Evolutionary conservation across 1,140 invertebrate genomes (phyloP).

Genomic region (Hyles vespertilio): DNA sequence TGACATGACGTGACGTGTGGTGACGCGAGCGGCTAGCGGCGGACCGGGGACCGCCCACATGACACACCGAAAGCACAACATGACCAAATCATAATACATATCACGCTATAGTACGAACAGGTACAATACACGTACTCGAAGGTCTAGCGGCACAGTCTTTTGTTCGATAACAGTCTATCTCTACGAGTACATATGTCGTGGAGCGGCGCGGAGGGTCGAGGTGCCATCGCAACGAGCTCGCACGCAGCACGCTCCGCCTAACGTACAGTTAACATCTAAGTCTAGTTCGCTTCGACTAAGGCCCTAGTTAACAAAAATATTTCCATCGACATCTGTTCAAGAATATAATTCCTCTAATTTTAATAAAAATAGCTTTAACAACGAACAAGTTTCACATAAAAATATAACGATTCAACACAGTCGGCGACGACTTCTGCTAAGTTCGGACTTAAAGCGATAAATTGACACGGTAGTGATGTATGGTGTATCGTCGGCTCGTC

Average conservation of each 20-base stretch:
- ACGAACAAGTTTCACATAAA: slow-evolving; percentile 64
- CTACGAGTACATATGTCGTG: slow-evolving; percentile 20
- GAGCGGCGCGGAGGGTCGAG: slow-evolving; percentile 21
- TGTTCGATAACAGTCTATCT: slow-evolving; percentile 55
- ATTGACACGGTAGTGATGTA: slow-evolving; percentile 59
- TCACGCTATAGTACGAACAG: slow-evolving; percentile 26
- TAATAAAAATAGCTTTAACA: slow-evolving; percentile 70
- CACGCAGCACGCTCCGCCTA: slow-evolving; percentile 55
- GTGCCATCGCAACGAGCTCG: slow-evolving; percentile 57
- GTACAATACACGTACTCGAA: slow-evolving; percentile 5
- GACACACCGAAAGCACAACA: slow-evolving; percentile 69
- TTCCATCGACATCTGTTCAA: slow-evolving; percentile 54
- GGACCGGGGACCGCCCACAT: slow-evolving; percentile 54
- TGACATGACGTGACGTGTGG: slow-evolving; percentile 41
- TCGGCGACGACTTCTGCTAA: slow-evolving; percentile 53
- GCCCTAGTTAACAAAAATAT: slow-evolving; percentile 71
- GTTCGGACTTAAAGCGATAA: slow-evolving; percentile 64
- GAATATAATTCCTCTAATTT: slow-evolving; percentile 64
- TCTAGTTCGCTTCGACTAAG: slow-evolving; percentile 48
- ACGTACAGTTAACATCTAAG: slow-evolving; percentile 58
- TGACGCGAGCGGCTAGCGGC: slow-evolving; percentile 49
- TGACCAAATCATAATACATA: slow-evolving; percentile 48
- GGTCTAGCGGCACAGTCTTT: slow-evolving; percentile 65
- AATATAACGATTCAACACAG: slow-evolving; percentile 61
- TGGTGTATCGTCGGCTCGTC: slow-evolving; percentile 21